Base-by-base conservation (phyloP, 2,888 invertebrate species). In the Andrena fulva region DNA sequence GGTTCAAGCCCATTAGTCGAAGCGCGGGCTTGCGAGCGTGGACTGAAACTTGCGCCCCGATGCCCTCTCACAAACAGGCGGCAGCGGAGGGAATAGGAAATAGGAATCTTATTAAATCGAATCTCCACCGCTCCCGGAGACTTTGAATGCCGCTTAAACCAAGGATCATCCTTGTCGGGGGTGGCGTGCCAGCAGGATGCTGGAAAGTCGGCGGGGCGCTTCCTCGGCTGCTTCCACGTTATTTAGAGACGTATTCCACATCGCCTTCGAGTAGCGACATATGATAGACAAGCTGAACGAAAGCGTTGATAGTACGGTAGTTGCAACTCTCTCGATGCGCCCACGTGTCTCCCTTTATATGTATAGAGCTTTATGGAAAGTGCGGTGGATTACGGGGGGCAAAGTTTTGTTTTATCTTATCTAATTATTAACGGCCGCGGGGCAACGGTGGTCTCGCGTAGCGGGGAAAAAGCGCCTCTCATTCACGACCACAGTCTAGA, bases 1-100 rank as follows among this genome's bases (percentile, higher is more conserved):
- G 89, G 88, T 88, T 88, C 73, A 62, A 78, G 68, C 10, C 87
- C 85, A 88, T 90, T 90, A 85, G 79, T 80, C 74, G 67, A 6
- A 35, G 73, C 50, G 80, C 72, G 59, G 66, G 12, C 60, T 42
- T 2, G 68, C 75, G 52, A 73, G 67, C 75, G 78, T 80, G 29
- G 72, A 81, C 81, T 73, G 66, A 80, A 75, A 77, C 78, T 54
- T 24, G 50, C 66, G 42, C 24, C 56, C 24, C 56, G 56, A 24
- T 56, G 27, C 56, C 27, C 56, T 56, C 56, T 56, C 27, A 27
- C 24, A 56, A 56, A 56, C 56, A 27, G 24, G 8, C 56, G 12
- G 24, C 24, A 12, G 8, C 10, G 54, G 7, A 2, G 10, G 52
- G 20, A 8, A n/a, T n/a, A 56, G 24, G 56, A 56, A 56, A 56